Conservation (phyloP, 2,113 vertebrate species). For the Phyllostomus hastatus region DNA sequence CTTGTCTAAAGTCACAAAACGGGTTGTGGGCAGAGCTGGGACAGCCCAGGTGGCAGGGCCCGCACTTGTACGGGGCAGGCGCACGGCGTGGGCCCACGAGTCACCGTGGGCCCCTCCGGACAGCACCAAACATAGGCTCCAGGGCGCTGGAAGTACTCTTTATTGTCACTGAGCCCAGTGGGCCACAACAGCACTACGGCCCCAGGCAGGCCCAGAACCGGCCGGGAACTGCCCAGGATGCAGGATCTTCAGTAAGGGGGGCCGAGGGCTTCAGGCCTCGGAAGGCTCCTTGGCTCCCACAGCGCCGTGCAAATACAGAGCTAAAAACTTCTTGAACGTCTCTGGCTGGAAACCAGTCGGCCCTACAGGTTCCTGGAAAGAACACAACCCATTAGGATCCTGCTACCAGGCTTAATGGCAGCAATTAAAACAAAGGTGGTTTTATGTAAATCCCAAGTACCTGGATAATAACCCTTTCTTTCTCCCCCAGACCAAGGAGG, state of each 20-base stretch:
- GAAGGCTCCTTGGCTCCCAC: conserved; percentile 65
- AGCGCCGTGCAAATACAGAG: conserved; percentile 91
- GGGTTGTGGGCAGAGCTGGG: not conserved
- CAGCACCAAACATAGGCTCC: not conserved
- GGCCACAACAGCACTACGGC: rapidly evolving
- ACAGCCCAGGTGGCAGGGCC: not conserved
- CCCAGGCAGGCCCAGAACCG: not conserved
- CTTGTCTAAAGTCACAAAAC: not conserved
- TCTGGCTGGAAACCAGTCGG: conserved; percentile 90
- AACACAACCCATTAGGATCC: conserved; percentile 49
- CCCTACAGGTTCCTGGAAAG: conserved; percentile 90
- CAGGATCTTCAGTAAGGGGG: not conserved
- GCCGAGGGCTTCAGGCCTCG: not conserved
- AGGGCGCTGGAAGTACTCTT: not conserved
- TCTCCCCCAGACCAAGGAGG: not conserved
- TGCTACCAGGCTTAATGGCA: not conserved
- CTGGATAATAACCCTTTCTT: not conserved
- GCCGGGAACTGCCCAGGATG: not conserved
- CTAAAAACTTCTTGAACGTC: conserved; percentile 94
- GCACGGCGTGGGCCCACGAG: rapidly evolving
- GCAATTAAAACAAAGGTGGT: conserved; percentile 14
- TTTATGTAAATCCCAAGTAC: not conserved
- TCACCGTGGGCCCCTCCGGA: rapidly evolving
- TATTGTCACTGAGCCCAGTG: not conserved
- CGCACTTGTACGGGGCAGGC: not conserved